Evolutionary conservation across 2,888 invertebrate species (phyloP), one percentile per base, ranked within the genome.

Genomic region (Spisula solida): DNA sequence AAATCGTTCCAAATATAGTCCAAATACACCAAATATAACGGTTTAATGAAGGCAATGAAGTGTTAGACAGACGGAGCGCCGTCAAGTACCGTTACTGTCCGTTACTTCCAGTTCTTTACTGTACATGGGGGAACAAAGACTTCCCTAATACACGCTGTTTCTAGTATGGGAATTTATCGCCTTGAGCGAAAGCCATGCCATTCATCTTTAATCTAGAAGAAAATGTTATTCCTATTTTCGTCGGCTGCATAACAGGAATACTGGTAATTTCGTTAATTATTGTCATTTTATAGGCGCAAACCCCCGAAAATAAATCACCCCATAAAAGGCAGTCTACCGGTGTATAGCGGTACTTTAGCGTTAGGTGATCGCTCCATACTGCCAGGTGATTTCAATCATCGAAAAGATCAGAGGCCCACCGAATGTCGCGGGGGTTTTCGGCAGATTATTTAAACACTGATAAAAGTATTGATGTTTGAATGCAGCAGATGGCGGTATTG

Each of bases 261-360:
- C 82, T 85, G 86, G 90, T 90, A 90, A 90, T 90, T 90, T 90
- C 51, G 79, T 75, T 88, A 78, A 88, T 90, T 87, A 90, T 88
- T 82, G 86, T 86, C 80, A 89, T 86, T 83, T 86, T 84, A 89
- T 75, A 31, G 83, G n/a, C 81, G 81, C 79, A 83, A 84, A 83
- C 47, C 41, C 86, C 85, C 81, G 66, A 81, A 86, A 89, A 86
- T 89, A 89, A 89, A 89, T 89, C 89, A 89, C 86, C 34, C 78
- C 70, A 83, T 83, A 84, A 81, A 75, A 75, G 41, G 47, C 51
- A 79, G 25, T 85, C 85, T 56, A 34, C 48, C 70, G 70, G 29
- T 79, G 34, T 55, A 34, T 87, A 87, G 82, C 87, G 87, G 87
- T 87, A 82, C 82, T 51, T 82, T 82, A n/a, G n/a, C 82, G 79